Evolutionary conservation across 2,888 invertebrate genomes (phyloP).

Genomic region (Auanema freiburgensis): DNA sequence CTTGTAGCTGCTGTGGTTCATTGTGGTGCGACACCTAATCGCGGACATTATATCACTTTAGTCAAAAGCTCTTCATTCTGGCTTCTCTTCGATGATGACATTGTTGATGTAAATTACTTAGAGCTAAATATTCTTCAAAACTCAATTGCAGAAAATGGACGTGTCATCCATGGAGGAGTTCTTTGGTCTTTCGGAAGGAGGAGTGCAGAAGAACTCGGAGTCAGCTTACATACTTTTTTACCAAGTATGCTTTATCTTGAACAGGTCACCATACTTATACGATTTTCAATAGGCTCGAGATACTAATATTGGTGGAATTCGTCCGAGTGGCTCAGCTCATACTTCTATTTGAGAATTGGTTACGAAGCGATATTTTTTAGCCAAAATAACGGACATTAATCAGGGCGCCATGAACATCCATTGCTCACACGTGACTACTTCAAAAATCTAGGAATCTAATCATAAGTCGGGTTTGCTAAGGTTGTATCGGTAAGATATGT

Average conservation of each 20-base stretch:
- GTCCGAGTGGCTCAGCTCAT: slow-evolving; percentile 20
- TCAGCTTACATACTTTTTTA: slow-evolving; percentile 99
- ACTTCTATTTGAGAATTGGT: slow-evolving; percentile 10
- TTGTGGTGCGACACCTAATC: slow-evolving; percentile 97
- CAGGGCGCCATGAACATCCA: too few species aligned
- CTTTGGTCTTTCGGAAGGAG: slow-evolving; percentile 82
- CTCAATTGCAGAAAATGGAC: slow-evolving; percentile 86
- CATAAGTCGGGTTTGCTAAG: slow-evolving; percentile 15
- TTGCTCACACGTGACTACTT: too few species aligned
- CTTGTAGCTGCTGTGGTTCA: slow-evolving; percentile 98
- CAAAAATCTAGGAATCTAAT: slow-evolving; percentile 17
- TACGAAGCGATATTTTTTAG: too few species aligned
- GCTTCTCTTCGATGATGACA: slow-evolving; percentile 98
- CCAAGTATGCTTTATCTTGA: slow-evolving; percentile 11
- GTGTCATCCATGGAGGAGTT: slow-evolving; percentile 98
- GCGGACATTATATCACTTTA: slow-evolving; percentile 99
- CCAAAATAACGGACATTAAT: too few species aligned
- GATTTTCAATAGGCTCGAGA: slow-evolving; percentile 15
- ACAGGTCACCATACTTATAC: neutral
- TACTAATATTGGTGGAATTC: slow-evolving; percentile 8
- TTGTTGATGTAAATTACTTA: slow-evolving; percentile 86
- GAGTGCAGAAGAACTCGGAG: slow-evolving; percentile 95
- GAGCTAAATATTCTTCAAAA: neutral
- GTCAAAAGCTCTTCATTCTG: slow-evolving; percentile 99
- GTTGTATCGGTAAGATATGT: slow-evolving; percentile 1